Evolutionary conservation across 2,888 invertebrate species (phyloP).

Genomic region (Embidobia sp.): DNA sequence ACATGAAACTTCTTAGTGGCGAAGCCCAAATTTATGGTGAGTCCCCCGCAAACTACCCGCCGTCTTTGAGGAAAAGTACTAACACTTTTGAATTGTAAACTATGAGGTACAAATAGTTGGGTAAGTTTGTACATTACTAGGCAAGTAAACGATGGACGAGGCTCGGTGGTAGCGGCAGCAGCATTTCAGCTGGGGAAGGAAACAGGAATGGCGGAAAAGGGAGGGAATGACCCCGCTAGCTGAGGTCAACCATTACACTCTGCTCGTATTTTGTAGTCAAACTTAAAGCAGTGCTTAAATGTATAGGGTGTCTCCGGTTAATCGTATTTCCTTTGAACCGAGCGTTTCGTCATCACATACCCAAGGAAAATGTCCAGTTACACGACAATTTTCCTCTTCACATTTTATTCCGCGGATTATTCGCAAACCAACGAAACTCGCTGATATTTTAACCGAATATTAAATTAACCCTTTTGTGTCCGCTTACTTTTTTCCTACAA

Average conservation of each 20-base stretch:
- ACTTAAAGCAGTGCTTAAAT: constrained; percentile 31
- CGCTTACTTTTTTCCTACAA: too few relatives aligned
- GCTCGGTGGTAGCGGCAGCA: constrained; percentile 7
- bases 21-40: constrained; percentile 3
- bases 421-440: not conserved
- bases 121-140: constrained; percentile 26
- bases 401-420: constrained; percentile 1
- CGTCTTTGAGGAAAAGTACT: not conserved
- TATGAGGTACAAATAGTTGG: constrained; percentile 29
- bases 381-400: not conserved
- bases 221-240: constrained; percentile 77
- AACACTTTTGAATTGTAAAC: constrained; percentile 23
- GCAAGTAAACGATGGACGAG: constrained; percentile 18
- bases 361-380: not conserved
- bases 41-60: not conserved
- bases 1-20: not conserved
- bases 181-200: constrained; percentile 66
- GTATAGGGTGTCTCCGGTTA: constrained; percentile 27
- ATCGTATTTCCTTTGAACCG: constrained; percentile 26
- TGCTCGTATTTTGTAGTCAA: constrained; percentile 61
- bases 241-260: constrained; percentile 77
- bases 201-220: constrained; percentile 71
- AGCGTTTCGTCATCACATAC: not conserved
- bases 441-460: not conserved
- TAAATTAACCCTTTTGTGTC: not conserved